A percentile compares a stretch with the other conserved stretches of the same genome.
phyloP scores from a whole-genome alignment of 2,888 invertebrate species.

The Xestia ashworthii region DNA sequence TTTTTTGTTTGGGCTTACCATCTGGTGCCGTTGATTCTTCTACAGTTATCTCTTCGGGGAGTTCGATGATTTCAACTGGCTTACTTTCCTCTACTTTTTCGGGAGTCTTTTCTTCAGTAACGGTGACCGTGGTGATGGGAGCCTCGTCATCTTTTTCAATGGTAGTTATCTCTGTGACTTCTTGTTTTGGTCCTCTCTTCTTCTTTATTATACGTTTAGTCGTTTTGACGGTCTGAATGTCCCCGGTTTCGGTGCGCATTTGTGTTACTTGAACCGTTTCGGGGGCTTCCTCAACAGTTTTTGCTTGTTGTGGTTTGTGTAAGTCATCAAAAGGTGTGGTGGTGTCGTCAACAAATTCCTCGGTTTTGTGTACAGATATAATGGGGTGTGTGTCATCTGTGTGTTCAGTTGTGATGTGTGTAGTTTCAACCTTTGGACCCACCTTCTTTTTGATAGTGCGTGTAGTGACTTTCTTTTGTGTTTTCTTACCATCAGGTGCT shows the following conservation, averaged over 20 bases:
- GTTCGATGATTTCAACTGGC: not conserved
- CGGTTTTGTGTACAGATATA: conserved; percentile 64
- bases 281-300: not conserved
- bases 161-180: conserved; percentile 61
- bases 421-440: not conserved
- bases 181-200: not conserved
- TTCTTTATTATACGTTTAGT: not conserved
- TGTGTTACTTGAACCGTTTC: not conserved
- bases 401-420: not conserved
- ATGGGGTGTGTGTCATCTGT: conserved; percentile 60
- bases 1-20: no score
- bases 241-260: not conserved
- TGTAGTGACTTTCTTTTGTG: not conserved
- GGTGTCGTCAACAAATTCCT: conserved; percentile 23
- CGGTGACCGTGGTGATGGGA: conserved; percentile 42
- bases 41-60: no score
- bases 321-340: not conserved
- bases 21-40: no score
- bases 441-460: not conserved
- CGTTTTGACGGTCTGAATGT: not conserved
- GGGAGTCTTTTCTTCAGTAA: conserved; percentile 20
- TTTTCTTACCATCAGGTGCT: not conserved
- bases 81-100: not conserved
- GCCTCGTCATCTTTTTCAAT: conserved; percentile 54
- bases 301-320: no score